Evolutionary conservation across 1,140 invertebrate genomes (phyloP).

Genomic region (Capitella teleta): DNA sequence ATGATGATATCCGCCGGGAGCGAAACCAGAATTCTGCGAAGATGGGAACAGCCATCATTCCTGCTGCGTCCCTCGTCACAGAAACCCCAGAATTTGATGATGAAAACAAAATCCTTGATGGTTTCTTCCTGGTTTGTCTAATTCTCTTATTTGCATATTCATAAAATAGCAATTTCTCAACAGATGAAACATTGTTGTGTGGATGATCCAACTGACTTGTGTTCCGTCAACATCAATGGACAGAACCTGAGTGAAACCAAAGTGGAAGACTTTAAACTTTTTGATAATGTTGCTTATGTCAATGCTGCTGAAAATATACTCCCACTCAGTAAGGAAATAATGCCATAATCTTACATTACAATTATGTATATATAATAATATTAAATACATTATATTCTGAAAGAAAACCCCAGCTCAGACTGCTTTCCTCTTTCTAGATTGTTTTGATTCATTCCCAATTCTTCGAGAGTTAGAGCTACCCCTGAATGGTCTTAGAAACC

Average conservation of each 20-base stretch:
- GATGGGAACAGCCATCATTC: constrained; percentile 16
- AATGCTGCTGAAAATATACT: constrained; percentile 40
- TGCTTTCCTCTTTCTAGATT: constrained; percentile 22
- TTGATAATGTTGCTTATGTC: constrained; percentile 40
- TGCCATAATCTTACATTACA: neutral
- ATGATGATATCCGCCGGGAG: constrained; percentile 33
- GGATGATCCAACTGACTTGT: constrained; percentile 37
- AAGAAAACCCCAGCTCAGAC: neutral
- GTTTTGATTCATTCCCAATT: constrained; percentile 32
- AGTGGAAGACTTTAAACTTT: constrained; percentile 35
- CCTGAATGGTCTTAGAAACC: constrained; percentile 32
- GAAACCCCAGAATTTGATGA: constrained; percentile 21
- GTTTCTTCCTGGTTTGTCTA: constrained; percentile 34
- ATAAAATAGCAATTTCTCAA: constrained; percentile 5
- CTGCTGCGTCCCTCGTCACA: constrained; percentile 9
- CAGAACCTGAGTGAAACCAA: constrained; percentile 29
- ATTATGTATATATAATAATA: neutral
- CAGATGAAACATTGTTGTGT: constrained; percentile 40
- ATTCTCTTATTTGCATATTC: neutral
- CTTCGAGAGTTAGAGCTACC: constrained; percentile 34
- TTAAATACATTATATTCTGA: neutral
- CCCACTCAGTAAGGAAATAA: constrained; percentile 26
- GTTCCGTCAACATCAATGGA: constrained; percentile 33
- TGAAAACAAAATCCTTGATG: constrained; percentile 26
- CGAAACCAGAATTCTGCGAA: constrained; percentile 24